Percentiles rank a stretch among this genome's conserved stretches.
Evolutionary conservation across 2,888 invertebrate species (phyloP).

Genomic region (Dromius quadrimaculatus): DNA sequence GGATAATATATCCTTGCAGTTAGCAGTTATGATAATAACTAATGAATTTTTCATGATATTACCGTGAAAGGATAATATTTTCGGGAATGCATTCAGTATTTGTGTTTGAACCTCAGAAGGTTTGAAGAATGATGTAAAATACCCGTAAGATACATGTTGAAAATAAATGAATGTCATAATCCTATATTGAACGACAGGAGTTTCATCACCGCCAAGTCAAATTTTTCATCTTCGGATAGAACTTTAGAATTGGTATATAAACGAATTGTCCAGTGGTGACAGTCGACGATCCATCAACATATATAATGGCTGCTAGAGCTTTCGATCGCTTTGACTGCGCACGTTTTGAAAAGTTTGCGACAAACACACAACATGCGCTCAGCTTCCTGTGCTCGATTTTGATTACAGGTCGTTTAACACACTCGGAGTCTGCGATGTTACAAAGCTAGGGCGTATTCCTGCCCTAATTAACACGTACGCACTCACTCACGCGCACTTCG

Average conservation of each 20-base stretch:
- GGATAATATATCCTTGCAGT: too few relatives aligned
- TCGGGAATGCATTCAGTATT: neutral
- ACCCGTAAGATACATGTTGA: too few relatives aligned
- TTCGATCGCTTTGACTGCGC: slow-evolving; percentile 10
- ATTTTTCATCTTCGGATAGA: neutral
- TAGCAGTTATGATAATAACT: too few relatives aligned
- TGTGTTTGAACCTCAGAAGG: neutral
- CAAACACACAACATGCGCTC: slow-evolving; percentile 2
- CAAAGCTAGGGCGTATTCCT: slow-evolving; percentile 23
- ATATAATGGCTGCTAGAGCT: slow-evolving; percentile 10
- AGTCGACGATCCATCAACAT: slow-evolving; percentile 18
- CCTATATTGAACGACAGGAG: neutral
- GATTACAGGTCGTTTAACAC: slow-evolving; percentile 44
- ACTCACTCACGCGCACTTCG: slow-evolving; percentile 8
- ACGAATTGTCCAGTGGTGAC: slow-evolving; percentile 12
- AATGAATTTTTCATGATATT: too few relatives aligned
- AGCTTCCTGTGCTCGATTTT: slow-evolving; percentile 25
- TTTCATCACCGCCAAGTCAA: slow-evolving; percentile 5
- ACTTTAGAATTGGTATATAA: neutral
- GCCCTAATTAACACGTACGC: slow-evolving; percentile 40
- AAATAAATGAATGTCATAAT: slow-evolving; percentile 4
- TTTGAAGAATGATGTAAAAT: neutral
- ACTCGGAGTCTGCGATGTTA: slow-evolving; percentile 1
- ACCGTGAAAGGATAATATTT: too few relatives aligned
- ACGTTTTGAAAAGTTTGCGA: slow-evolving; percentile 14